Conservation (phyloP, 2,797 vertebrate species). For the Diplodus sargus region DNA sequence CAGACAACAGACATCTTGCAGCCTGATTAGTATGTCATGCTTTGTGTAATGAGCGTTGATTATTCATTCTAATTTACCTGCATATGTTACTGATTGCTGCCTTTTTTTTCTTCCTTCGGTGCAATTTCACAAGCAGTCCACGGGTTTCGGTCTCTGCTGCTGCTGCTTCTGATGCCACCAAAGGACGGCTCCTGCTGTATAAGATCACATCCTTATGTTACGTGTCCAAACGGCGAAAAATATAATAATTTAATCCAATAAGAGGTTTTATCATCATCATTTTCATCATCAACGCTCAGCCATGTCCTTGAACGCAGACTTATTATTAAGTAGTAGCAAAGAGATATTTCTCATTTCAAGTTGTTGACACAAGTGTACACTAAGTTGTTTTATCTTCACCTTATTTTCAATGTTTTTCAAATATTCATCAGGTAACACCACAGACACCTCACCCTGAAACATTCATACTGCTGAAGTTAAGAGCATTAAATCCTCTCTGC, state of each 20-base stretch:
- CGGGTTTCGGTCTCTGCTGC: neutral
- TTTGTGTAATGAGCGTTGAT: conserved; percentile 54
- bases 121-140: neutral
- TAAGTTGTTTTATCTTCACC: neutral
- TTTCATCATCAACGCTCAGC: too few relatives aligned
- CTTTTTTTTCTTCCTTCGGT: conserved; percentile 10
- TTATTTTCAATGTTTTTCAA: neutral
- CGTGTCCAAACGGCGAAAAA: neutral
- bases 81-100: conserved; percentile 60
- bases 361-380: neutral
- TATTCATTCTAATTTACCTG: conserved; percentile 55
- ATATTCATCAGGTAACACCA: neutral
- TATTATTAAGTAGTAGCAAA: neutral
- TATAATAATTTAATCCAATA: neutral
- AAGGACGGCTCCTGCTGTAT: neutral
- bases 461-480: neutral
- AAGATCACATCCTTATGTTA: neutral
- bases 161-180: neutral
- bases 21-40: conserved; percentile 46
- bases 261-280: neutral
- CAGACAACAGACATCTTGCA: conserved; percentile 19
- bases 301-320: neutral
- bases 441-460: neutral
- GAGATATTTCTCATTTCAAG: neutral
- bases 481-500: neutral